Evolutionary conservation across 2,888 invertebrate genomes (phyloP).

Genomic region (Drosophila longiperda): DNA sequence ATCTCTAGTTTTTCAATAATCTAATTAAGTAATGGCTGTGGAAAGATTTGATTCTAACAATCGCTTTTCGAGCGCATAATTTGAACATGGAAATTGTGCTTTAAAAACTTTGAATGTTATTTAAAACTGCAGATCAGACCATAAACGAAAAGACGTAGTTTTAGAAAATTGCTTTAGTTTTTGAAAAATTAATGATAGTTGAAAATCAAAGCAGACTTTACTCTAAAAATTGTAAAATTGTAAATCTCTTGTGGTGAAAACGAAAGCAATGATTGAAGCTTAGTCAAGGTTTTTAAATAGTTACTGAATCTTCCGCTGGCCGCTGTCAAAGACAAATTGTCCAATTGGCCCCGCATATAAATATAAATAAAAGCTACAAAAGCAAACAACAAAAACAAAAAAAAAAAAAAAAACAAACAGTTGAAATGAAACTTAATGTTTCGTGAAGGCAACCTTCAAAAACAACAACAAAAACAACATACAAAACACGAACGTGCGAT

Average conservation of each 20-base stretch:
- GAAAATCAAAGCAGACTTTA: not conserved
- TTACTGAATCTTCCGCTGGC: conserved; percentile 48
- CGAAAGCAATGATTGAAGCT: not conserved
- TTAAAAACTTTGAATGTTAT: not conserved
- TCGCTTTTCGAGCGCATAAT: not conserved
- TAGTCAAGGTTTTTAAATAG: conserved; percentile 19
- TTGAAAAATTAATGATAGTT: not conserved
- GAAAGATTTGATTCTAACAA: not conserved
- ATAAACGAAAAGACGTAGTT: not conserved
- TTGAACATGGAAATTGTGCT: too few relatives aligned
- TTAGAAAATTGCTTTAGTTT: not conserved
- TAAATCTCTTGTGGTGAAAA: not conserved
- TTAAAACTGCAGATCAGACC: not conserved
- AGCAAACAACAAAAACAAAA: conserved; percentile 21
- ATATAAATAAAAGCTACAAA: conserved; percentile 51
- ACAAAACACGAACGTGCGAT: conserved; percentile 69
- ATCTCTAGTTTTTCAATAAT: not conserved
- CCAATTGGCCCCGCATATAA: conserved; percentile 51
- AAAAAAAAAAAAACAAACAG: conserved; percentile 13
- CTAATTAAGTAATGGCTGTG: not conserved
- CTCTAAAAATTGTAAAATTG: not conserved
- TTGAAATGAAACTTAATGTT: conserved; percentile 57
- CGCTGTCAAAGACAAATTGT: conserved; percentile 59
- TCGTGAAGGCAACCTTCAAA: conserved; percentile 68
- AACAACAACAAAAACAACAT: conserved; percentile 14